Conservation (phyloP, 1,140 invertebrate species). For the Drosophila lacertosa region DNA sequence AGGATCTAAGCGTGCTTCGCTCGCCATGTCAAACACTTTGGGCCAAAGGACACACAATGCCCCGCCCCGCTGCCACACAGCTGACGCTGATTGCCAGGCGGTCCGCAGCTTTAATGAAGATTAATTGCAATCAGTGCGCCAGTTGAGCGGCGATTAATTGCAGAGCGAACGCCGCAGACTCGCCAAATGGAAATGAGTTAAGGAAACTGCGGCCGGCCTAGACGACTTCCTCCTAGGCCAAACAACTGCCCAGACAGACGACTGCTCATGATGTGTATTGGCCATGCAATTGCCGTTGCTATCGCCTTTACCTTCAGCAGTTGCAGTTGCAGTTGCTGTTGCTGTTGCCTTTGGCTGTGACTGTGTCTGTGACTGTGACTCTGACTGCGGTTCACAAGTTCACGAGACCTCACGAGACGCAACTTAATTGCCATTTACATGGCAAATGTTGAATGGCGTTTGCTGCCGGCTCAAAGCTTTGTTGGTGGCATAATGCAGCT, state of each 20-base stretch:
- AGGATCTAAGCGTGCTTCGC: conserved; percentile 63
- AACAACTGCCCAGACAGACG: background rate
- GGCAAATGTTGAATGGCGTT: conserved; percentile 54
- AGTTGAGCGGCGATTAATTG: conserved; percentile 82
- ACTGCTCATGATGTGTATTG: conserved; percentile 17
- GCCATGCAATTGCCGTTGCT: conserved; percentile 7
- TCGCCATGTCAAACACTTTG: conserved; percentile 51
- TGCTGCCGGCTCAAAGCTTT: conserved; percentile 59
- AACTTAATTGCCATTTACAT: conserved; percentile 83
- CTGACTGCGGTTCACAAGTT: conserved; percentile 61
- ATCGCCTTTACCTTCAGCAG: no score
- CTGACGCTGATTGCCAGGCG: conserved; percentile 40
- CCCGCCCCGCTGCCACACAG: background rate
- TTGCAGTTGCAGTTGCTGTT: no score
- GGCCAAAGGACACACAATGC: conserved; percentile 32
- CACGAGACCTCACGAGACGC: conserved; percentile 75
- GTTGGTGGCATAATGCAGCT: conserved; percentile 74
- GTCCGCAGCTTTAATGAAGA: conserved; percentile 73
- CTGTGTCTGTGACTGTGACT: conserved; percentile 43
- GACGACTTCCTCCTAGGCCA: conserved; percentile 58
- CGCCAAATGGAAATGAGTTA: conserved; percentile 69
- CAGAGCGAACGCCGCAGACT: conserved; percentile 41
- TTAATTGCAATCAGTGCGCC: conserved; percentile 83
- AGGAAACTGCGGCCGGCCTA: conserved; percentile 39
- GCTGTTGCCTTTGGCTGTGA: conserved; percentile 21